These are phyloP conservation scores for Lasiurus cinereus DNA, from an alignment of 2,113 vertebrate species.

Conservation along the genomic window DNA sequence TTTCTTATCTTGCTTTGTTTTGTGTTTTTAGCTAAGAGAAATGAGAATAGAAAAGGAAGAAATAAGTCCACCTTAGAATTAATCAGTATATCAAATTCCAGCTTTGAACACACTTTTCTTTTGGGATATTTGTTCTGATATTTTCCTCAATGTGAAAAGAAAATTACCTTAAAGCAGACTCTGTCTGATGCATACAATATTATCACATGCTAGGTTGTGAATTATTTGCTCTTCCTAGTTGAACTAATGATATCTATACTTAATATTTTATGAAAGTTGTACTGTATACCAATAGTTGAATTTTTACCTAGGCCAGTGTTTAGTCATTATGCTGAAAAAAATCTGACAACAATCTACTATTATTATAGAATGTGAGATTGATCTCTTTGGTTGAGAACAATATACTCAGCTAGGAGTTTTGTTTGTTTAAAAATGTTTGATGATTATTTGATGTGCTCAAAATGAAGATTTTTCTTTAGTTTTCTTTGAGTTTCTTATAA, in stretches of 20 bases:
- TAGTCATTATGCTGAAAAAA: constrained; percentile 17
- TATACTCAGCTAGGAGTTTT: background rate
- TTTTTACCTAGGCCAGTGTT: background rate
- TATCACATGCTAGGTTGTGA: background rate
- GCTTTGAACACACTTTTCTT: background rate
- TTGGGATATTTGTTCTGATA: background rate
- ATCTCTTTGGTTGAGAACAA: background rate
- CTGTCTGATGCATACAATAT: background rate
- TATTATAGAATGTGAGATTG: constrained; percentile 6
- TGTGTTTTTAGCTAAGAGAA: constrained; percentile 18
- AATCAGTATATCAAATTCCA: background rate
- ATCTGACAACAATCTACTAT: background rate
- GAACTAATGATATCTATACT: background rate
- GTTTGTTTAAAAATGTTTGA: background rate
- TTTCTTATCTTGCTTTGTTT: background rate
- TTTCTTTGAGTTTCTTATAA: background rate
- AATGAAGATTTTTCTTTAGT: background rate
- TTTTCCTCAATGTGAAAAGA: background rate
- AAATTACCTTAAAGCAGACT: background rate
- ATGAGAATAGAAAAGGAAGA: background rate
- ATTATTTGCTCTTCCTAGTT: background rate
- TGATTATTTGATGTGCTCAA: background rate
- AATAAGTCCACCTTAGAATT: background rate
- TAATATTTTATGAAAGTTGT: background rate
- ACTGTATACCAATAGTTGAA: background rate